Percentiles rank a stretch among this genome's conserved stretches.
These are phyloP conservation scores for Bombus vancouverensis DNA, from an alignment of 1,140 invertebrate genomes.

Conservation along the genomic window DNA sequence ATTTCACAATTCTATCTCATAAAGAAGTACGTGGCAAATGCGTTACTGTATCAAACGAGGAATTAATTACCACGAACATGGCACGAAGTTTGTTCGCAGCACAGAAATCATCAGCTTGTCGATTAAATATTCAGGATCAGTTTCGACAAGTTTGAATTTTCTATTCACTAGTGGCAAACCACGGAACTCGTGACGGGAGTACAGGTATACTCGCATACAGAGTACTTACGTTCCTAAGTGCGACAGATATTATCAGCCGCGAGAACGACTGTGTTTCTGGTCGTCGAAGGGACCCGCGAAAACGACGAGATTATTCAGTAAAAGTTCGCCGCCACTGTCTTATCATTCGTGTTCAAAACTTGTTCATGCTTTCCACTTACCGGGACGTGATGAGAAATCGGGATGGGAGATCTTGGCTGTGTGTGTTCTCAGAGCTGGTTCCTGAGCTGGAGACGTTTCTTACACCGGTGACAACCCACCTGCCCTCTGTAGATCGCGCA, in stretches of 20 bases:
- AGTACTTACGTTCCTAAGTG: neutral
- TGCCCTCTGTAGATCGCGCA: slow-evolving; percentile 6
- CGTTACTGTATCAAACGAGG: no score
- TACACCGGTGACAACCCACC: slow-evolving; percentile 30
- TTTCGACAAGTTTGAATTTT: slow-evolving; percentile 26
- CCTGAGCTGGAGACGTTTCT: slow-evolving; percentile 23
- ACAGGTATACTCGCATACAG: neutral
- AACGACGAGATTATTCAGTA: slow-evolving; percentile 35
- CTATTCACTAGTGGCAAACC: neutral
- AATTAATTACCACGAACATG: neutral
- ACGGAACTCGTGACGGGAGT: no score
- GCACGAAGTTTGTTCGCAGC: neutral
- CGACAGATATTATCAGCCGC: neutral
- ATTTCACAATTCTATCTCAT: neutral
- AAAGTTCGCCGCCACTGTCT: slow-evolving; percentile 35
- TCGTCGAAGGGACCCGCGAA: neutral
- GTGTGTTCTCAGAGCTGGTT: slow-evolving; percentile 6
- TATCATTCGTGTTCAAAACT: slow-evolving; percentile 51
- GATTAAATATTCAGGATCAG: slow-evolving; percentile 19
- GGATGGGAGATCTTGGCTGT: slow-evolving; percentile 20
- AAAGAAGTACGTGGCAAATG: neutral
- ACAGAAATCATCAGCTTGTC: neutral
- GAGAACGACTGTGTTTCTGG: neutral
- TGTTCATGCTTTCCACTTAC: slow-evolving; percentile 59
- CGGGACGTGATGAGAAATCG: slow-evolving; percentile 63